Percentiles rank a stretch among this genome's conserved stretches.
Conservation (phyloP, 2,888 invertebrate genomes). For the Saturnia japonica region DNA sequence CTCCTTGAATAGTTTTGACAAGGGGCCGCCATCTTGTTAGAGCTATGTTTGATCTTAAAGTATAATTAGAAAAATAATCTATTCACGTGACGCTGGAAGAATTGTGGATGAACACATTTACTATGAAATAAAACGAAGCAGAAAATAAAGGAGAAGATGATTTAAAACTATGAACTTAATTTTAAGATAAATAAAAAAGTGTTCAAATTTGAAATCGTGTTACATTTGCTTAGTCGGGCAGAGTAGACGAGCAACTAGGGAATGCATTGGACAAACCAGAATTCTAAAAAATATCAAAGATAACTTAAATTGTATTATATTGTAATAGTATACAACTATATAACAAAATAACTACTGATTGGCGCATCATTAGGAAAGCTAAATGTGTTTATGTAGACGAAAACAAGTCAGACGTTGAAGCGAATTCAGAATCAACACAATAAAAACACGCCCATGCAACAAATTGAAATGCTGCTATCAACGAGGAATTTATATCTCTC, state of each 20-base stretch:
- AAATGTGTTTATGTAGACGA: background rate
- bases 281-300: background rate
- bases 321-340: background rate
- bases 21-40: too few relatives aligned
- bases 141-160: too few relatives aligned
- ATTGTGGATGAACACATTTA: too few relatives aligned
- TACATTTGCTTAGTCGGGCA: background rate
- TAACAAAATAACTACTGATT: background rate
- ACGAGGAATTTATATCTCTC: conserved; percentile 1
- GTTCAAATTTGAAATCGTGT: background rate
- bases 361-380: background rate
- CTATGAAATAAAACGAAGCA: too few relatives aligned
- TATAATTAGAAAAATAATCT: too few relatives aligned
- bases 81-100: too few relatives aligned
- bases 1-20: too few relatives aligned
- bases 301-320: background rate
- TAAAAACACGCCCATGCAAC: conserved; percentile 7
- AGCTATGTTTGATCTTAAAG: too few relatives aligned
- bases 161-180: background rate
- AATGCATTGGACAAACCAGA: background rate
- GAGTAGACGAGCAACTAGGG: background rate
- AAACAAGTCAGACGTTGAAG: background rate
- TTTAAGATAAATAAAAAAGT: background rate
- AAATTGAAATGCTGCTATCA: background rate
- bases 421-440: conserved; percentile 5